Percentiles rank a stretch among this genome's conserved stretches.
Conservation (phyloP, 2,888 invertebrate species). For the Dicycla oo region DNA sequence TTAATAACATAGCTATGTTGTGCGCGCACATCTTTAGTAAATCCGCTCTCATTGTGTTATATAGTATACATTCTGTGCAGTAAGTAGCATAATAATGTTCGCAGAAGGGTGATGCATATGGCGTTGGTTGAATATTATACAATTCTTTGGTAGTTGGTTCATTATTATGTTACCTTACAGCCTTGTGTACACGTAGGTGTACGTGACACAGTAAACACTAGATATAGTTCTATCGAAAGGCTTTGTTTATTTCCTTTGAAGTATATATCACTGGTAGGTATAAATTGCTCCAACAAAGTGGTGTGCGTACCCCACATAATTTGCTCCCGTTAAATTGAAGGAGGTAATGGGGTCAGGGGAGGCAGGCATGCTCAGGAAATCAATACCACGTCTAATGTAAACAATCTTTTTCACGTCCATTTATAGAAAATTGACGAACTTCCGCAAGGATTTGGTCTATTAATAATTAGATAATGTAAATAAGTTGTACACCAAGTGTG, state of each 20-base stretch:
- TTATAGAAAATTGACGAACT: constrained; percentile 37
- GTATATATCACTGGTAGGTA: constrained; percentile 26
- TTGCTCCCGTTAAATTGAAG: constrained; percentile 62
- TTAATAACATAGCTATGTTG: neutral
- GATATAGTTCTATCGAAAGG: constrained; percentile 25
- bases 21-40: neutral
- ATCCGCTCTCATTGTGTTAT: too few species aligned
- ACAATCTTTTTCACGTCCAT: constrained; percentile 48
- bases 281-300: constrained; percentile 41
- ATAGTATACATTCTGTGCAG: too few species aligned
- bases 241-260: constrained; percentile 32
- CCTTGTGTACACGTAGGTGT: constrained; percentile 30
- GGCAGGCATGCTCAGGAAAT: constrained; percentile 64
- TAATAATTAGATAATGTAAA: neutral
- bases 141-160: constrained; percentile 1
- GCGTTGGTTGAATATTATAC: constrained; percentile 8
- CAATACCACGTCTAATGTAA: constrained; percentile 62
- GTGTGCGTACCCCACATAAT: constrained; percentile 57
- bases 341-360: constrained; percentile 71
- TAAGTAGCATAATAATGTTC: constrained; percentile 25
- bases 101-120: constrained; percentile 12
- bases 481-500: constrained; percentile 5
- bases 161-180: constrained; percentile 15
- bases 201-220: constrained; percentile 22
- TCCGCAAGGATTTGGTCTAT: constrained; percentile 12